Evolutionary conservation across 1,140 invertebrate species (phyloP).

Genomic region (Nebria ingens): DNA sequence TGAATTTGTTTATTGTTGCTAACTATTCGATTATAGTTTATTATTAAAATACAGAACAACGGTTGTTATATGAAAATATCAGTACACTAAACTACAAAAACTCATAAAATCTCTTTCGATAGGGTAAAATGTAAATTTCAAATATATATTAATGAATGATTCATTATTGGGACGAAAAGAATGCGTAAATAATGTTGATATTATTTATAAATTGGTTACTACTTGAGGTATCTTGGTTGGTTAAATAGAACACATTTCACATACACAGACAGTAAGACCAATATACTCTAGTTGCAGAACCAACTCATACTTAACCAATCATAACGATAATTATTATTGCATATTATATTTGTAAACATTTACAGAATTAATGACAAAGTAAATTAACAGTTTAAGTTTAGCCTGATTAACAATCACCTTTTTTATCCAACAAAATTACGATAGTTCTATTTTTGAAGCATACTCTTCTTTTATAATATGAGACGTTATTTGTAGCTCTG

Average conservation of each 20-base stretch:
- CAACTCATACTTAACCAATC: not conserved
- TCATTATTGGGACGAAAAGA: not conserved
- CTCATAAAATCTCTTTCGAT: not conserved
- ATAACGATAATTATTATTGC: not conserved
- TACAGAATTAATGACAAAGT: too few species aligned
- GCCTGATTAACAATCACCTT: too few species aligned
- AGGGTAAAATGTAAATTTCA: not conserved
- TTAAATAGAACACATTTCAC: not conserved
- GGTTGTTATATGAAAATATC: conserved; percentile 7
- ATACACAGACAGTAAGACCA: not conserved
- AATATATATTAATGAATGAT: not conserved
- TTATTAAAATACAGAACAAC: conserved; percentile 5
- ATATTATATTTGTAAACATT: not conserved
- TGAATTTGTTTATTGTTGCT: not conserved
- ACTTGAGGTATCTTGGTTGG: conserved; percentile 5
- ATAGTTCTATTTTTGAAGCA: too few species aligned
- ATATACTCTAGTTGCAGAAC: not conserved
- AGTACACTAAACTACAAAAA: not conserved
- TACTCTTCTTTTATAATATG: too few species aligned
- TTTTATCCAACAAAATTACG: too few species aligned
- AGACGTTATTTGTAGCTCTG: too few species aligned
- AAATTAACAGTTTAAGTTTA: too few species aligned
- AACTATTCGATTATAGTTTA: not conserved
- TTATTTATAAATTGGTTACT: not conserved
- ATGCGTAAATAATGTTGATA: not conserved